phyloP scores from a whole-genome alignment of 2,797 vertebrate genomes.

The Sebastes diploproa region DNA sequence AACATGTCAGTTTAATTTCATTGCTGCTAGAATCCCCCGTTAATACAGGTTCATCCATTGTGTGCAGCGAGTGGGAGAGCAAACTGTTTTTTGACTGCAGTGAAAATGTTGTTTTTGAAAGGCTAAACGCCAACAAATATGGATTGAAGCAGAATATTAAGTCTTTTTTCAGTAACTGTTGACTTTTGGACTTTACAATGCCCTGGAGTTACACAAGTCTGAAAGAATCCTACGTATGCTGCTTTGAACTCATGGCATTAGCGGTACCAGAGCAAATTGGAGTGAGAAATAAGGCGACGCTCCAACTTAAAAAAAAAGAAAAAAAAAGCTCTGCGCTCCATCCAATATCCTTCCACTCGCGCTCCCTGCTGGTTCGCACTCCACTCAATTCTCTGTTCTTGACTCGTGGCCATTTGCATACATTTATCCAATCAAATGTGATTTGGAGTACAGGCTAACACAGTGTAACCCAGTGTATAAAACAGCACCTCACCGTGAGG shows the following conservation, averaged over 20 bases:
- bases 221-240: background rate
- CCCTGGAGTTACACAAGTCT: background rate
- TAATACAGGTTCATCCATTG: background rate
- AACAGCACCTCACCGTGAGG: background rate
- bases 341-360: too few species aligned
- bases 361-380: too few species aligned
- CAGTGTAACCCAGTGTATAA: background rate
- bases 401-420: background rate
- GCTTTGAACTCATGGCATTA: too few species aligned
- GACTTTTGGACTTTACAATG: background rate
- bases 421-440: background rate
- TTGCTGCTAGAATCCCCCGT: background rate
- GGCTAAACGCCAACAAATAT: background rate
- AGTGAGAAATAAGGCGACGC: too few species aligned
- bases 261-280: too few species aligned
- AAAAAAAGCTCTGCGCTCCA: too few species aligned
- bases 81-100: background rate
- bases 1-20: background rate
- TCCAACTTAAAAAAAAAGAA: too few species aligned
- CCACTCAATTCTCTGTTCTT: too few species aligned
- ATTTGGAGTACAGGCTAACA: background rate
- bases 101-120: background rate
- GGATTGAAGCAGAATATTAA: background rate
- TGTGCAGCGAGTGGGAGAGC: background rate
- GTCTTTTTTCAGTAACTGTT: background rate